Base-by-base conservation (phyloP, 2,888 invertebrate genomes). In the Cotesia congregata region DNA sequence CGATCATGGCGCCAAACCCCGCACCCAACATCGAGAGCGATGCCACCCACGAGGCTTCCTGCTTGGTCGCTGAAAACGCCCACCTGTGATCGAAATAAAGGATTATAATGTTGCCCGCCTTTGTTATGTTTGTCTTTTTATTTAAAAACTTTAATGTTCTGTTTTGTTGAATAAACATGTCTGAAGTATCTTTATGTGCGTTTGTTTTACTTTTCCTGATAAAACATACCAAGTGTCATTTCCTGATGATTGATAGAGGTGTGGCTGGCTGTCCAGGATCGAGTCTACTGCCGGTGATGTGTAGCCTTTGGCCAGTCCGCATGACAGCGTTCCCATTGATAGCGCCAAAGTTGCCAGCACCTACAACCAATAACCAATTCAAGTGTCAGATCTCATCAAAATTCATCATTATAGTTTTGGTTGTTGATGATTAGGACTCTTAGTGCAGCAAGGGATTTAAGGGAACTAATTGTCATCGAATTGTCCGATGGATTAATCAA, bases 21-120 rank as follows among this genome's bases (percentile, higher is more conserved):
- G 95, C 96, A 40, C 96, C 96, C 87, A 94, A 90, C 85, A 96
- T 92, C 81, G 95, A 94, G 68, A 96, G 90, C 83, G 95, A 95
- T 20, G 95, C 95, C 40, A 95, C 92, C 95, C 95, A 96, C 79
- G 95, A 95, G 20, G 94, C 94, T 85, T 95, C 93, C 89, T 95
- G 95, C 80, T 93, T 92, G 82, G 91, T 93, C 78, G 94, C 92
- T 1, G 92, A 91, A 88, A 94, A 93, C 85, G 92, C 92, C 30
- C 85, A 86, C 89, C 89, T 89, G 59, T 20, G 60, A 70, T 60
- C 20, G 60, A 60, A 30, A 12, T 67, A 67, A 67, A 15, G n/a
- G 39, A 67, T 15, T n/a, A 40, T 67, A 67, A 67, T 67, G 39
- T 67, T 39, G 15, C 15, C 39, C n/a, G 39, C 67, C 67, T 38